These are phyloP conservation scores for Platichthys flesus DNA, from an alignment of 2,113 vertebrate genomes.

Conservation along the genomic window DNA sequence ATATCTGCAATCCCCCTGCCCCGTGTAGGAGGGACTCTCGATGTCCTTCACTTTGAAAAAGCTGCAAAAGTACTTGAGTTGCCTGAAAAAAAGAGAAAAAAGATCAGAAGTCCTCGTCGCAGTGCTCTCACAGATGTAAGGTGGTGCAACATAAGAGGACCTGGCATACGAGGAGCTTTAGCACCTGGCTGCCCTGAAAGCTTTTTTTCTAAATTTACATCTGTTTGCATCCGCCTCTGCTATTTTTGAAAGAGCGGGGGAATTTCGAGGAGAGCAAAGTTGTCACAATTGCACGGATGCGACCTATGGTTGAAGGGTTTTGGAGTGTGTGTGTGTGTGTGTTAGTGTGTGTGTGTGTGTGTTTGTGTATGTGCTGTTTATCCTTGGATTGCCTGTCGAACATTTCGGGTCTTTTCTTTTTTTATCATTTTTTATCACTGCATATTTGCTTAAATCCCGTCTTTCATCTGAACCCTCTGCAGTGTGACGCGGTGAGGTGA, in stretches of 20 bases:
- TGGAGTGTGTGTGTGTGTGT: not conserved
- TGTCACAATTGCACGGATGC: not conserved
- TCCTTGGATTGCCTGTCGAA: slow-evolving; percentile 7
- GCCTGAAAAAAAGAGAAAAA: slow-evolving; percentile 15
- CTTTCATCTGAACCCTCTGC: slow-evolving; percentile 23
- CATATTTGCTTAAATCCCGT: slow-evolving; percentile 10
- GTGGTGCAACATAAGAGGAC: slow-evolving; percentile 32
- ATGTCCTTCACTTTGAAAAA: slow-evolving; percentile 44
- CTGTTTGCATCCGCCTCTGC: slow-evolving; percentile 26
- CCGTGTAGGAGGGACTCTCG: slow-evolving; percentile 63
- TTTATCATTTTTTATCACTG: slow-evolving; percentile 1
- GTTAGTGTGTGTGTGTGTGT: not conserved
- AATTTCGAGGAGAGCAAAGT: slow-evolving; percentile 2
- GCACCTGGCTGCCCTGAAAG: slow-evolving; percentile 40
- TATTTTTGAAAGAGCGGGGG: slow-evolving; percentile 8
- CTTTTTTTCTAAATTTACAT: slow-evolving; percentile 35
- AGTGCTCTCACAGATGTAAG: slow-evolving; percentile 27
- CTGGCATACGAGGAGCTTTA: slow-evolving; percentile 20
- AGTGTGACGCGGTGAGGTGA: slow-evolving; percentile 31
- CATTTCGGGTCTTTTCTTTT: slow-evolving; percentile 3
- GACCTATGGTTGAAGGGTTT: slow-evolving; percentile 7
- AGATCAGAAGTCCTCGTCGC: slow-evolving; percentile 46
- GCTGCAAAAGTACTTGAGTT: slow-evolving; percentile 50
- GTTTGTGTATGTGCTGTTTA: not conserved
- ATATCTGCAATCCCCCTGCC: slow-evolving; percentile 39